Base-by-base conservation (phyloP, 2,888 invertebrate genomes). In the Aromia moschata region DNA sequence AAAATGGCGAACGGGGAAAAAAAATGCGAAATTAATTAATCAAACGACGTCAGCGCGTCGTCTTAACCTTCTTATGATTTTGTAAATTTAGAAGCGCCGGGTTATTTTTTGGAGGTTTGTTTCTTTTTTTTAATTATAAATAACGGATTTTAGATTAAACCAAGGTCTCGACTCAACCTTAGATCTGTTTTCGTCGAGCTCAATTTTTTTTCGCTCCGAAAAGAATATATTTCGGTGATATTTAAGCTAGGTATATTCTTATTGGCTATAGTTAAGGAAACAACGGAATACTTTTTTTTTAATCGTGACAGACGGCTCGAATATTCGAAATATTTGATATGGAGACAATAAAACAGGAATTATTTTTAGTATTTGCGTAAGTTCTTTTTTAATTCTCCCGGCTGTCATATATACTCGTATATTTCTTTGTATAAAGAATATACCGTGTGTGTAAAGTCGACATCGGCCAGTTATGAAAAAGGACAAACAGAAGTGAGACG, bases 71-170 rank as follows among this genome's bases (percentile, higher is more conserved):
- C n/a, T n/a, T 49, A 38, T 12, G 38, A 49, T 49, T 49, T 20
- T 49, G 16, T 58, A 53, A 52, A 56, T 47, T 55, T 56, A 53
- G 53, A 41, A 46, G 40, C 38, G n/a, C 11, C 16, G 25, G 10
- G 20, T 38, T 60, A 60, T 56, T 60, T 60, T 53, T 60, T 56
- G 49, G 18, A 18, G 53, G 40, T 47, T 52, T 49, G 46, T 47
- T 49, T 52, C 44, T 56, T 56, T 47, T 25, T 56, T 56, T 56
- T 17, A 43, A 56, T 60, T 52, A 45, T 40, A 41, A 51, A 46
- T 56, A 43, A 49, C 53, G 41, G 46, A 53, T 40, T 58, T 54
- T 44, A 18, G 16, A 46, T 60, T 47, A 56, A 53, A 46, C 38
- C 18, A 33, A 47, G 49, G 38, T 40, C 38, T 11, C 37, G 49